phyloP scores from a whole-genome alignment of 2,113 vertebrate genomes.

The Colistium nudipinnis region DNA sequence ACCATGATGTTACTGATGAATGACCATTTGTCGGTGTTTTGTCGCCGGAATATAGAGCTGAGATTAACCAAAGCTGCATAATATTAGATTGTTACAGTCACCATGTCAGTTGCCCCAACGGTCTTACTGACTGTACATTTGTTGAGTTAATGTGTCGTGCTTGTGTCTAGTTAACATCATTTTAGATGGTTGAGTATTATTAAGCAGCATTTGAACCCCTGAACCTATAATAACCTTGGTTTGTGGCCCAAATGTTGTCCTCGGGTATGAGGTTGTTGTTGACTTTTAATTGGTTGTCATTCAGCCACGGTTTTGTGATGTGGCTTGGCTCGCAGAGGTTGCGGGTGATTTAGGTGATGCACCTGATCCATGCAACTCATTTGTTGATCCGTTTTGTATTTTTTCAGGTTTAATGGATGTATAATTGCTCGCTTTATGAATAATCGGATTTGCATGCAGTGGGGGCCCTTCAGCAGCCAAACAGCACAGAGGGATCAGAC shows the following conservation, averaged over 20 bases:
- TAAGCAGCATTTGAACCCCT: not conserved
- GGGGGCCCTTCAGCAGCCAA: slow-evolving; percentile 55
- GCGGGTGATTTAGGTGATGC: slow-evolving; percentile 45
- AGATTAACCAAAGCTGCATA: not conserved
- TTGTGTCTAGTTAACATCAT: too few species aligned
- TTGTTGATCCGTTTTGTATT: slow-evolving; percentile 64
- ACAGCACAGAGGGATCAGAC: slow-evolving; percentile 53
- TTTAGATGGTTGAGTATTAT: too few species aligned
- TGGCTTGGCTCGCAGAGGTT: slow-evolving; percentile 24
- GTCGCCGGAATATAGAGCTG: too few species aligned
- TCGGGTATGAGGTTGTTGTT: not conserved
- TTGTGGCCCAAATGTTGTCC: slow-evolving; percentile 1
- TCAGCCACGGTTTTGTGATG: slow-evolving; percentile 17
- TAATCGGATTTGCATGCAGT: slow-evolving; percentile 52
- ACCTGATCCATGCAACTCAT: slow-evolving; percentile 43
- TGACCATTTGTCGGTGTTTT: not conserved
- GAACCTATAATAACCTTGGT: not conserved
- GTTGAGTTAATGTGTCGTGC: too few species aligned
- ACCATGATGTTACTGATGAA: not conserved
- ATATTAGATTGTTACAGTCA: not conserved
- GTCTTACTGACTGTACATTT: too few species aligned
- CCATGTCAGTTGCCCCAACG: too few species aligned
- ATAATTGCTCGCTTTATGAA: slow-evolving; percentile 72
- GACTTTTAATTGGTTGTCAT: slow-evolving; percentile 36
- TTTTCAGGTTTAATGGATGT: slow-evolving; percentile 66